phyloP scores from a whole-genome alignment of 2,797 vertebrate genomes.

The Orientallactaga sibirica region DNA sequence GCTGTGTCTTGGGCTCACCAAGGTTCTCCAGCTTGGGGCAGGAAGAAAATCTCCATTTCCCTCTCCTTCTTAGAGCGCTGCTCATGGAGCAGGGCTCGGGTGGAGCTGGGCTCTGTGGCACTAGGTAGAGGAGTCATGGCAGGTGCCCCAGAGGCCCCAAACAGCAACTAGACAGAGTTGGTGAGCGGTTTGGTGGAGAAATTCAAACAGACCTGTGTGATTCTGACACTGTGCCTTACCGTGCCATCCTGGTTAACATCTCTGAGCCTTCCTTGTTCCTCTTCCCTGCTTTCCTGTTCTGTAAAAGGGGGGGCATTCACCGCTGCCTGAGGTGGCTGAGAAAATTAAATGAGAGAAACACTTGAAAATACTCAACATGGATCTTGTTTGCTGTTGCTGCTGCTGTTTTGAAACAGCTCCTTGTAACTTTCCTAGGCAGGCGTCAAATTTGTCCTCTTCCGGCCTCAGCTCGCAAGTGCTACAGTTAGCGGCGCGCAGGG shows the following conservation, averaged over 20 bases:
- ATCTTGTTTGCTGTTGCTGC: not conserved
- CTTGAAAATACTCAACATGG: not conserved
- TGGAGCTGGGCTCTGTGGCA: no score
- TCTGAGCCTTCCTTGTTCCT: not conserved
- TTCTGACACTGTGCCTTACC: not conserved
- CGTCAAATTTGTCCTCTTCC: not conserved
- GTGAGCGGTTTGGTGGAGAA: constrained; percentile 14
- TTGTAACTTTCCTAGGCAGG: not conserved
- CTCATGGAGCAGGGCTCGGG: not conserved
- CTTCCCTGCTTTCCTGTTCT: not conserved
- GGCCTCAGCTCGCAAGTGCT: not conserved
- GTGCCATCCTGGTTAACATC: not conserved
- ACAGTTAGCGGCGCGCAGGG: not conserved
- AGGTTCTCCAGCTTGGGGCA: not conserved
- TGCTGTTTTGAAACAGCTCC: not conserved
- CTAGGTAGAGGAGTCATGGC: not conserved
- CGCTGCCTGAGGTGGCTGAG: not conserved
- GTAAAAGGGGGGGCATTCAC: not conserved
- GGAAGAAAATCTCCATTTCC: not conserved
- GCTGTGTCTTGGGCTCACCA: not conserved
- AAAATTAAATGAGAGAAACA: not conserved
- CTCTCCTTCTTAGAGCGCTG: not conserved
- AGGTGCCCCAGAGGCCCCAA: not conserved
- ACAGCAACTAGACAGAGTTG: no score
- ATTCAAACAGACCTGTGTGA: not conserved